Evolutionary conservation across 2,797 vertebrate genomes (phyloP).

Genomic region (Euthynnus affinis): DNA sequence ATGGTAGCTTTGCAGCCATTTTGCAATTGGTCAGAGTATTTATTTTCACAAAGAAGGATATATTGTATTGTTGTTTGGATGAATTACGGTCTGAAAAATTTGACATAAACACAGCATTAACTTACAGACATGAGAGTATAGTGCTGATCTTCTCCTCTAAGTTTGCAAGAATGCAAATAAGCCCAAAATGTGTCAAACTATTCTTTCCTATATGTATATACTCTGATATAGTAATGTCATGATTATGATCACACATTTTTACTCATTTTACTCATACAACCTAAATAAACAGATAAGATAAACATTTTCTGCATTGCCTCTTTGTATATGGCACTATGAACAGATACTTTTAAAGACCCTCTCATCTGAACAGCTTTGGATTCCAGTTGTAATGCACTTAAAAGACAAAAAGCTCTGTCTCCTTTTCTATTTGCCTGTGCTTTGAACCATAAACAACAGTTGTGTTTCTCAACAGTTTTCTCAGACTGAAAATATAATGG

Average conservation of each 20-base stretch:
- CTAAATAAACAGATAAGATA: conserved; percentile 15
- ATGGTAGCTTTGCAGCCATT: no score
- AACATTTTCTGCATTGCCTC: neutral
- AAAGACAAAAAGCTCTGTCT: conserved; percentile 60
- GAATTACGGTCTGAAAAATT: no score
- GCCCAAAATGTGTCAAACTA: neutral
- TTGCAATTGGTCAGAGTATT: no score
- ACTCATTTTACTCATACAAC: neutral
- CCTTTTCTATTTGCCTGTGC: conserved; percentile 58
- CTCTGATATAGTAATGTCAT: neutral
- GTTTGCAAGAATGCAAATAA: neutral
- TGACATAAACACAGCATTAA: no score
- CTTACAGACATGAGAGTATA: no score
- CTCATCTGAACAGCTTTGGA: conserved; percentile 45
- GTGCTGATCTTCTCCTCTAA: no score
- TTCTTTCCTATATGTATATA: neutral
- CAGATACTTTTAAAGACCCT: conserved; percentile 46
- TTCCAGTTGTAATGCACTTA: conserved; percentile 60
- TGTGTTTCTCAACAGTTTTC: conserved; percentile 59
- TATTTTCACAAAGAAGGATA: no score
- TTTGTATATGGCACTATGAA: conserved; percentile 21
- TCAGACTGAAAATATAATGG: conserved; percentile 62
- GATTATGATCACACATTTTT: neutral
- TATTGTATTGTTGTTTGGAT: no score
- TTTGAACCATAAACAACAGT: conserved; percentile 71